These are phyloP conservation scores for Melanocharis versteri DNA, from an alignment of 2,113 vertebrate species.

Conservation along the genomic window DNA sequence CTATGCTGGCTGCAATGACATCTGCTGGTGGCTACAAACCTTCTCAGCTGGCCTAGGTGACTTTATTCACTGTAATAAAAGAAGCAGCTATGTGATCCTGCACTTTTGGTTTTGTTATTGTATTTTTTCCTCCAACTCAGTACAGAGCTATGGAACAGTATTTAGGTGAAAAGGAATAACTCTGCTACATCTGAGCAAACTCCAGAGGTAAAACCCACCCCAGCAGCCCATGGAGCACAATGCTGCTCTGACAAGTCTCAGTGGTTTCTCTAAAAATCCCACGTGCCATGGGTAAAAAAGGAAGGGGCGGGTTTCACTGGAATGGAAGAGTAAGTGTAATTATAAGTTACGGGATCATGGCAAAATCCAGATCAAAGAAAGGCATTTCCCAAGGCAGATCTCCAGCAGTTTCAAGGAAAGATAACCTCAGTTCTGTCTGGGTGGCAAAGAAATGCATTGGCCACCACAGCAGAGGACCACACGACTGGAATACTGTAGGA, in stretches of 20 bases:
- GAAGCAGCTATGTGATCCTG: neutral
- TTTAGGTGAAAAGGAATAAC: neutral
- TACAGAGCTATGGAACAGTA: neutral
- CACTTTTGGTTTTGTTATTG: neutral
- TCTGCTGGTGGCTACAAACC: slow-evolving; percentile 21
- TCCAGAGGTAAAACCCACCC: neutral
- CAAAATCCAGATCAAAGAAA: slow-evolving; percentile 2
- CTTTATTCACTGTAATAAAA: neutral
- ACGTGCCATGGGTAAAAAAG: neutral
- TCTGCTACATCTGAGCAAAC: neutral
- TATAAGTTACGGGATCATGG: neutral
- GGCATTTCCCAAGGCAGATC: neutral
- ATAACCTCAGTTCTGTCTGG: neutral
- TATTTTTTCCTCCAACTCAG: neutral
- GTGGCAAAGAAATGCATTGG: neutral
- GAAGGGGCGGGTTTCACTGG: neutral
- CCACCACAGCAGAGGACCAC: neutral
- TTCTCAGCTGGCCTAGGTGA: neutral
- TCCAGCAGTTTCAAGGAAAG: neutral
- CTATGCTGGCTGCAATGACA: slow-evolving; percentile 25
- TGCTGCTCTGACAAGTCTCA: neutral
- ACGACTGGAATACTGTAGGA: rapidly evolving
- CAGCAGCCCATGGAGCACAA: neutral
- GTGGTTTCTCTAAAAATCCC: neutral
- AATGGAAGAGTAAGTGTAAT: neutral